Conservation (phyloP, 2,113 vertebrate species). For the Xenopus borealis region DNA sequence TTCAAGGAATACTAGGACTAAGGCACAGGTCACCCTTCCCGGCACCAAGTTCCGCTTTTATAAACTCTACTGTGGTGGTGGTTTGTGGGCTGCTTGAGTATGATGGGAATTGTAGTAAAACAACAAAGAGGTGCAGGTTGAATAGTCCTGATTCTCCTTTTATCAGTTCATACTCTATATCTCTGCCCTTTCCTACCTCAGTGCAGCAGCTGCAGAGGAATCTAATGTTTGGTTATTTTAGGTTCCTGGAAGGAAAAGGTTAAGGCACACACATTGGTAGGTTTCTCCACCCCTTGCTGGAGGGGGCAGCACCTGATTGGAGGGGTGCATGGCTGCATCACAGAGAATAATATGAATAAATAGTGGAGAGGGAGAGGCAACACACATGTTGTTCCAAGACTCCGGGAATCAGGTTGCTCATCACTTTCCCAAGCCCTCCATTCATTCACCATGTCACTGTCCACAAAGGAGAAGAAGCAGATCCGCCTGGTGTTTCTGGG, state of each 20-base stretch:
- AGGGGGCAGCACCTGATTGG: conserved; percentile 52
- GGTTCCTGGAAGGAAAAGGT: conserved; percentile 12
- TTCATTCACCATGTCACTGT: conserved; percentile 70
- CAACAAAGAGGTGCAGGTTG: no score
- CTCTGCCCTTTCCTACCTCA: no score
- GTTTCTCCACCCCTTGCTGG: conserved; percentile 41
- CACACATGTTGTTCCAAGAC: neutral
- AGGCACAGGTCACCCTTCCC: no score
- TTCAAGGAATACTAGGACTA: no score
- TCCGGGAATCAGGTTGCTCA: neutral
- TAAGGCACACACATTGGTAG: conserved; percentile 16
- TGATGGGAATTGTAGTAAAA: no score
- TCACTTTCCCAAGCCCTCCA: conserved; percentile 26
- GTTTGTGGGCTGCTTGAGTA: no score
- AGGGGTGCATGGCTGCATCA: conserved; percentile 52
- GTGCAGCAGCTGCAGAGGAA: no score
- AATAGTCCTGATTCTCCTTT: no score
- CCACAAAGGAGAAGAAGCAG: conserved; percentile 80
- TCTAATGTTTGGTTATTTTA: no score
- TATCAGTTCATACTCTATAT: no score
- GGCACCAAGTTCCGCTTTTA: no score
- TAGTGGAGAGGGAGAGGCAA: conserved; percentile 4
- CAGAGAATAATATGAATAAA: conserved; percentile 51
- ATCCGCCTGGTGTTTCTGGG: conserved; percentile 84
- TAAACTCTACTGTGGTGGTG: no score